Percentiles rank a stretch among this genome's conserved stretches.
Conservation (phyloP, 2,888 invertebrate species). For the Amblyjoppa proteus region DNA sequence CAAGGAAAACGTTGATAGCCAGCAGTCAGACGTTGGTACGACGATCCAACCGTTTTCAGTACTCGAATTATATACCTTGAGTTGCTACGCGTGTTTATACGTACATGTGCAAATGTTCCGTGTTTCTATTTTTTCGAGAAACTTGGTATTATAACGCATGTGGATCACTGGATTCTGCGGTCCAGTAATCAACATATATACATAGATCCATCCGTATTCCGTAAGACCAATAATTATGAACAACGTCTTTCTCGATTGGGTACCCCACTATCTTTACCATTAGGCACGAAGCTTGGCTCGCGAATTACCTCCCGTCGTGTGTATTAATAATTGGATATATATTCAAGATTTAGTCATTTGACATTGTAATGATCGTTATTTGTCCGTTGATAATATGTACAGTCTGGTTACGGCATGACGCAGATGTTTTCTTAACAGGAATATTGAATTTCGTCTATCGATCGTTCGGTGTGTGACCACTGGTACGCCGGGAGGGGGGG, state of each 20-base stretch:
- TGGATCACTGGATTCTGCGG: neutral
- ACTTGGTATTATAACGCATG: neutral
- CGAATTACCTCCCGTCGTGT: neutral
- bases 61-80: neutral
- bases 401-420: slow-evolving; percentile 38
- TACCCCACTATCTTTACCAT: slow-evolving; percentile 82
- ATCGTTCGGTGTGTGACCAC: slow-evolving; percentile 64
- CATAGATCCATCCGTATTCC: neutral
- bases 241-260: slow-evolving; percentile 72
- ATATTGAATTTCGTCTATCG: slow-evolving; percentile 77
- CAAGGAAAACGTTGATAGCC: slow-evolving; percentile 44
- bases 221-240: neutral
- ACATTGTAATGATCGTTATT: neutral
- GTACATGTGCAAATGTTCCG: neutral
- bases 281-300: slow-evolving; percentile 70
- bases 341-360: neutral
- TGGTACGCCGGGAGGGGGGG: neutral
- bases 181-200: neutral
- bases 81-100: neutral
- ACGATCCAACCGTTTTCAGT: neutral
- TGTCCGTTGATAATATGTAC: neutral
- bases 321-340: neutral
- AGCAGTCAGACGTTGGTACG: neutral
- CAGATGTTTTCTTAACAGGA: slow-evolving; percentile 76
- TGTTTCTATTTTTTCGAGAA: neutral